phyloP scores from a whole-genome alignment of 2,888 invertebrate species.

The Aethes cnicana region DNA sequence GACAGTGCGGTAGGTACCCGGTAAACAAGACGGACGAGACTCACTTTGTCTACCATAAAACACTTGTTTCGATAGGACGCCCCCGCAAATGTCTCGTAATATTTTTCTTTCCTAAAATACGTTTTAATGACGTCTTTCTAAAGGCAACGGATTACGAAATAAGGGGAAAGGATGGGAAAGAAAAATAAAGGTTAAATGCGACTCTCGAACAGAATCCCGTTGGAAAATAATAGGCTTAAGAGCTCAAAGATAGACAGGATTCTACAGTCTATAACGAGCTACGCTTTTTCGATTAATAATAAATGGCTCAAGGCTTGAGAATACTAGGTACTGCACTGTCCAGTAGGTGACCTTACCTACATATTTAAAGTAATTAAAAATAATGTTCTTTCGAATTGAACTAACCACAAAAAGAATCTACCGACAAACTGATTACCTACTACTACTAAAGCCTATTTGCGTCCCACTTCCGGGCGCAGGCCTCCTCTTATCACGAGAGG shows the following conservation, averaged over 20 bases:
- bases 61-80: slow-evolving; percentile 47
- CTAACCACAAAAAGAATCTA: too few relatives aligned
- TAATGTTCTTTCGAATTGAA: too few relatives aligned
- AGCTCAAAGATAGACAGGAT: background rate
- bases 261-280: too few relatives aligned
- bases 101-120: slow-evolving; percentile 42
- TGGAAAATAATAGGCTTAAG: slow-evolving; percentile 12
- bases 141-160: slow-evolving; percentile 46
- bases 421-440: too few relatives aligned
- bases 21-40: slow-evolving; percentile 49
- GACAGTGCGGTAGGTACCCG: slow-evolving; percentile 45
- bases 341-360: too few relatives aligned
- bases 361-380: too few relatives aligned
- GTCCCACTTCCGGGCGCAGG: too few relatives aligned
- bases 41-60: slow-evolving; percentile 38
- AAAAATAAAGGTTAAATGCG: slow-evolving; percentile 34
- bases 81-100: slow-evolving; percentile 39
- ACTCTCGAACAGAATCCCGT: slow-evolving; percentile 6
- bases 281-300: too few relatives aligned
- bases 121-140: slow-evolving; percentile 46
- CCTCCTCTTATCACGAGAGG: too few relatives aligned
- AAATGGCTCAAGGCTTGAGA: too few relatives aligned
- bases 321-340: too few relatives aligned
- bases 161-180: slow-evolving; percentile 42
- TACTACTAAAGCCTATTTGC: too few relatives aligned